Conservation (phyloP, 92 coral and sea anemone species). For the Meandrina meandrites region DNA sequence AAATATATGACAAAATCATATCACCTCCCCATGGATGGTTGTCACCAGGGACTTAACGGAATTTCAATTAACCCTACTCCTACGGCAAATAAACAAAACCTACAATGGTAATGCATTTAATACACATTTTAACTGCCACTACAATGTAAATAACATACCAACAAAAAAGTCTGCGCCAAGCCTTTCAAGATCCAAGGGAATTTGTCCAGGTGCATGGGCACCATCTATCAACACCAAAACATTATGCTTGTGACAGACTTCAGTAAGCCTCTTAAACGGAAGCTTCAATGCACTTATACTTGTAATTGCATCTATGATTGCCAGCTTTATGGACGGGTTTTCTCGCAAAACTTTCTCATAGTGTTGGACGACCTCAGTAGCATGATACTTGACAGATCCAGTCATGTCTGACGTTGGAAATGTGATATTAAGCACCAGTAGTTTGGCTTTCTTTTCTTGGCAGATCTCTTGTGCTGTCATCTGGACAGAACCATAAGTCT, state of each 20-base stretch:
- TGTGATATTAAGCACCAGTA: constrained; percentile 77
- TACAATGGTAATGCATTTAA: no score
- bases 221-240: constrained; percentile 83
- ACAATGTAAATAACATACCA: constrained; percentile 52
- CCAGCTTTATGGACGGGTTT: constrained; percentile 67
- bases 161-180: constrained; percentile 87
- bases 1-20: no score
- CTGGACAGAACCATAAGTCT: constrained; percentile 75
- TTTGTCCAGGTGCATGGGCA: constrained; percentile 90
- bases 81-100: no score
- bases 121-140: no score
- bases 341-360: constrained; percentile 67
- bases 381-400: constrained; percentile 65
- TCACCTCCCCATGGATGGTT: no score
- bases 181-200: constrained; percentile 70
- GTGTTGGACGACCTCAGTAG: constrained; percentile 73
- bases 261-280: constrained; percentile 69
- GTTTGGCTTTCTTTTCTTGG: constrained; percentile 60
- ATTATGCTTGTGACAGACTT: constrained; percentile 70
- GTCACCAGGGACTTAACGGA: no score
- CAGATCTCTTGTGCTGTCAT: constrained; percentile 72
- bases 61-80: no score
- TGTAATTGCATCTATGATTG: constrained; percentile 78
- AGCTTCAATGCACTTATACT: constrained; percentile 68
- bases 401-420: constrained; percentile 69